Evolutionary conservation across 2,113 vertebrate genomes (phyloP).

Genomic region (Lota lota): DNA sequence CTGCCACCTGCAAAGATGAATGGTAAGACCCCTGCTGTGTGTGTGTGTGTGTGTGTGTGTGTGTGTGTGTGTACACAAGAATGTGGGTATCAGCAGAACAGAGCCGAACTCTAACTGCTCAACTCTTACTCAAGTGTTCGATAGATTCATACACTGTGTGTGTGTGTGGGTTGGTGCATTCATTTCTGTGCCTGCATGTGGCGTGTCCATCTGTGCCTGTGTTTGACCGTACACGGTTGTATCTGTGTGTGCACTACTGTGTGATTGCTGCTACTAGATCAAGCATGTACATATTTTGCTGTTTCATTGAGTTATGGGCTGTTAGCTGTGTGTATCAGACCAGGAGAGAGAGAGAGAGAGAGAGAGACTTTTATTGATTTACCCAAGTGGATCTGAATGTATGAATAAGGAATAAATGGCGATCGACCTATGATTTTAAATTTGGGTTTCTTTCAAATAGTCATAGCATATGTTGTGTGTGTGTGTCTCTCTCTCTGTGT

Average conservation of each 20-base stretch:
- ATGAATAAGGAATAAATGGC: too few relatives aligned
- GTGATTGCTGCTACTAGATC: background rate
- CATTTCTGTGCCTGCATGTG: too few relatives aligned
- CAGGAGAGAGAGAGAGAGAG: background rate
- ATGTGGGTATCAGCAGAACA: background rate
- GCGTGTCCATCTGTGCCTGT: background rate
- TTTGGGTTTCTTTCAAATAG: too few relatives aligned
- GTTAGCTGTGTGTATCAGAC: background rate
- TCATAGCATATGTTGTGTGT: background rate
- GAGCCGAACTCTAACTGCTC: background rate
- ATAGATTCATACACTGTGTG: too few relatives aligned
- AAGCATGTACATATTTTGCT: too few relatives aligned
- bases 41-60: conserved; percentile 9
- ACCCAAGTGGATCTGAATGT: too few relatives aligned
- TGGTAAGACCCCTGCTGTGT: conserved; percentile 54
- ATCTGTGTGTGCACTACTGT: conserved; percentile 4
- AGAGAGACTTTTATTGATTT: too few relatives aligned
- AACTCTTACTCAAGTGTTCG: background rate
- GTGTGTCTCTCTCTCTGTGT: background rate
- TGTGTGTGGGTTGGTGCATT: background rate
- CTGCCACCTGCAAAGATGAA: conserved; percentile 62
- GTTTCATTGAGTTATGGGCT: too few relatives aligned
- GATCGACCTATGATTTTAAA: too few relatives aligned
- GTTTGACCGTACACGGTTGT: conserved; percentile 4
- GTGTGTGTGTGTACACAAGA: conserved; percentile 19